These are phyloP conservation scores for Steatornis caripensis DNA, from an alignment of 2,113 vertebrate species.

Conservation along the genomic window DNA sequence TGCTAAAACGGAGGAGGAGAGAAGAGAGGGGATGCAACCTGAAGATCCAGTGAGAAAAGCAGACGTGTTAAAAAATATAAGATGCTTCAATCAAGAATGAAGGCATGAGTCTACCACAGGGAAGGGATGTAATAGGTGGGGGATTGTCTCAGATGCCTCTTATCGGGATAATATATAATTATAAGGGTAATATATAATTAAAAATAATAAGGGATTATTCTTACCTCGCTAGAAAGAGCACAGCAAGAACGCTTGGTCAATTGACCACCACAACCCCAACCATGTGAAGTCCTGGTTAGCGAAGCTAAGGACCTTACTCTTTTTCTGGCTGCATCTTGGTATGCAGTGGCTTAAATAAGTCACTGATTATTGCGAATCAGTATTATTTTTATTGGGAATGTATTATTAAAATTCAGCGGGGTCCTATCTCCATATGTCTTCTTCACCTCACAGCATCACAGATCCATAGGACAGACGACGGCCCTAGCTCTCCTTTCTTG, in stretches of 20 bases:
- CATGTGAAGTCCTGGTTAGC: neutral
- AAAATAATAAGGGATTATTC: neutral
- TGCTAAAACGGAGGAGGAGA: neutral
- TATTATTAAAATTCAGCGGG: neutral
- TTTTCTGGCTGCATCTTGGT: neutral
- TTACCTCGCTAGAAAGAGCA: neutral
- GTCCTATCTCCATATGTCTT: neutral
- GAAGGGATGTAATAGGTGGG: neutral
- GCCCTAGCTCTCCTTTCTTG: neutral
- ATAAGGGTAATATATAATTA: no score
- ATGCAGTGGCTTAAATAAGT: neutral
- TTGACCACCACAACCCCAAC: neutral
- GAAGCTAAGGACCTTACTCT: neutral
- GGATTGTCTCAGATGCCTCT: neutral
- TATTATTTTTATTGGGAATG: neutral
- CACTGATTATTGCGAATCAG: neutral
- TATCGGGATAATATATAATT: no score
- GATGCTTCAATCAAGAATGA: neutral
- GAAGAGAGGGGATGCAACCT: neutral
- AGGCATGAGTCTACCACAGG: neutral
- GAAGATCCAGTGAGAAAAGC: neutral
- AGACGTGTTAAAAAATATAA: neutral
- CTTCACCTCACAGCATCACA: neutral
- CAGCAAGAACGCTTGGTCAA: neutral
- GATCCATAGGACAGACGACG: neutral